Evolutionary conservation across 2,888 invertebrate species (phyloP), one percentile per base, ranked within the genome.

Genomic region (Meandrusa payeni): DNA sequence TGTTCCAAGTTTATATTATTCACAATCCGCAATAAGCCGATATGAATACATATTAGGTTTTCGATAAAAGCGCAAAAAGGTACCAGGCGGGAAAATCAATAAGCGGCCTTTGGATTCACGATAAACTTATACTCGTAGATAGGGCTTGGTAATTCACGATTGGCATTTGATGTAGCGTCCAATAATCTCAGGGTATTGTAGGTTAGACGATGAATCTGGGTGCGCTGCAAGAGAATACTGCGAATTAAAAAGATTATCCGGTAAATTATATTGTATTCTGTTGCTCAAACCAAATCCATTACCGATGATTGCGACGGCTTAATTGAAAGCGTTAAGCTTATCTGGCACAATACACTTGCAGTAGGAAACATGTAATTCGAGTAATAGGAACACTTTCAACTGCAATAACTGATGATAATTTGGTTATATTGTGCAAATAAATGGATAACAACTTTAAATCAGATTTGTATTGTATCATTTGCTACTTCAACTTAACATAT

Each of bases 61-160:
- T 27, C 20, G 15, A 32, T 43, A 42, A 29, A 42, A 34, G 37
- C 29, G 29, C n/a, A 20, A 41, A 34, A 37, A 37, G 37, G 42
- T 36, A 31, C 24, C 15, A 9, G 26, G 19, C n/a, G n/a, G 17
- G 11, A 41, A 41, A 43, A 43, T 37, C 42, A 37, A 43, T 43
- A 37, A n/a, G n/a, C n/a, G n/a, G n/a, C n/a, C 4, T 15, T 15
- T 15, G 2, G 15, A 15, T 15, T 15, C n/a, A n/a, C n/a, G n/a
- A n/a, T n/a, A n/a, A n/a, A n/a, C n/a, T n/a, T n/a, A n/a, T n/a
- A n/a, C n/a, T n/a, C n/a, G n/a, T n/a, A n/a, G n/a, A n/a, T n/a
- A n/a, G n/a, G n/a, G n/a, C n/a, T 57, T 74, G 74, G 69, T 59
- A 73, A 73, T 70, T 76, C 77, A 74, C 79, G 75, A 73, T 64